Evolutionary conservation across 2,113 vertebrate genomes (phyloP).

Genomic region (Eudyptes chrysolophus): DNA sequence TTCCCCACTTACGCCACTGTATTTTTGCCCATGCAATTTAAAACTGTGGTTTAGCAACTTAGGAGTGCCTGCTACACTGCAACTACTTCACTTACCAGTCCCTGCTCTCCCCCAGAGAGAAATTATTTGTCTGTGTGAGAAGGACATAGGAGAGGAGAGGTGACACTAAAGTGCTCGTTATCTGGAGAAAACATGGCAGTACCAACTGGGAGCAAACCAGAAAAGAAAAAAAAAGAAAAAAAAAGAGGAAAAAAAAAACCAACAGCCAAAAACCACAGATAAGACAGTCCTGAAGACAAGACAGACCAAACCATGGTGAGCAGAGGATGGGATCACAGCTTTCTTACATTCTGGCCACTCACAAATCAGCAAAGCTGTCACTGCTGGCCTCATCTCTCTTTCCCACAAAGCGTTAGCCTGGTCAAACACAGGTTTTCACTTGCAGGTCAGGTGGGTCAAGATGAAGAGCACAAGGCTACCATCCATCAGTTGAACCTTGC

Average conservation of each 20-base stretch:
- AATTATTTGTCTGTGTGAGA: background rate
- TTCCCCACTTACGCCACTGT: background rate
- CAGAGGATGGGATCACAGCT: background rate
- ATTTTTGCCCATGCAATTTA: background rate
- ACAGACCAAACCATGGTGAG: background rate
- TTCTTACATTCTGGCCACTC: background rate
- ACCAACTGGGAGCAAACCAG: background rate
- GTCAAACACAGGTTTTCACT: background rate
- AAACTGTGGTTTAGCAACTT: background rate
- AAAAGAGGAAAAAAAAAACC: accelerated
- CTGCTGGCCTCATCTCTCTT: background rate
- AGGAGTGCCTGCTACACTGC: background rate
- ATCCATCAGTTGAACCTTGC: background rate
- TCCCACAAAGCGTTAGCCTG: background rate
- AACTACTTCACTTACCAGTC: background rate
- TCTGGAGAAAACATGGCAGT: background rate
- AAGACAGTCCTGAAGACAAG: background rate
- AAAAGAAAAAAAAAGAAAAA: too few relatives aligned
- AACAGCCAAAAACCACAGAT: background rate
- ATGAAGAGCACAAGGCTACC: background rate
- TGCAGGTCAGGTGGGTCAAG: background rate
- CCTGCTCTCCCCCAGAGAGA: background rate
- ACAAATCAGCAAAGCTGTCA: background rate
- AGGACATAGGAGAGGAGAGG: background rate
- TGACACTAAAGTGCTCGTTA: background rate